Conservation (phyloP, 2,888 invertebrate genomes). For the Cantharis rufa region DNA sequence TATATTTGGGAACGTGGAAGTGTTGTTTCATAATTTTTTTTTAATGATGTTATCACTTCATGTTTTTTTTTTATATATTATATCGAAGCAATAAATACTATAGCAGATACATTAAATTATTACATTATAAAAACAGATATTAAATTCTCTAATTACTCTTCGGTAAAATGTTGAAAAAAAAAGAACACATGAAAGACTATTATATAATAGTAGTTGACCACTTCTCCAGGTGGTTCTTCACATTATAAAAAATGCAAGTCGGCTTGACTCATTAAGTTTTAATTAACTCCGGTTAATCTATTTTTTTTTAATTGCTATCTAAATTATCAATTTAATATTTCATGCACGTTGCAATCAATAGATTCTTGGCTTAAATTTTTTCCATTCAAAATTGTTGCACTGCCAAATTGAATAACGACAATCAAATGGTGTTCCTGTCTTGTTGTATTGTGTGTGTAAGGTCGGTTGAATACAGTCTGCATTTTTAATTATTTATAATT, state of each 20-base stretch:
- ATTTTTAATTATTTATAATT: conserved; percentile 33
- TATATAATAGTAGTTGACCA: neutral
- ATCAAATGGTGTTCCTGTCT: neutral
- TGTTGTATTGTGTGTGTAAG: conserved; percentile 7
- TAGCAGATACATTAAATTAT: no score
- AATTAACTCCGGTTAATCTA: neutral
- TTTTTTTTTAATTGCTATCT: neutral
- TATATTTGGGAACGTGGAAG: neutral
- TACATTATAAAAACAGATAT: no score
- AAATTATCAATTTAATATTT: neutral
- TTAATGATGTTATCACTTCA: no score
- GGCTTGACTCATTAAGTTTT: neutral
- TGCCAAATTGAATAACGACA: neutral
- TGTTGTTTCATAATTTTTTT: no score
- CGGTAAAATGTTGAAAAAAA: neutral
- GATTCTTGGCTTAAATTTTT: neutral
- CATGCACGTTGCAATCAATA: neutral
- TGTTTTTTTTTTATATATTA: no score
- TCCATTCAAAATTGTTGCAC: neutral
- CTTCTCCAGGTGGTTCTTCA: neutral
- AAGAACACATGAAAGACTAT: neutral
- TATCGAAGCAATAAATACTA: no score
- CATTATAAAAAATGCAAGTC: neutral
- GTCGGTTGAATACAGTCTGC: conserved; percentile 19
- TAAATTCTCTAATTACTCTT: neutral